Percentiles rank a stretch among this genome's conserved stretches.
These are phyloP conservation scores for Oxyscelio sp. DNA, from an alignment of 2,888 invertebrate species.

Conservation along the genomic window DNA sequence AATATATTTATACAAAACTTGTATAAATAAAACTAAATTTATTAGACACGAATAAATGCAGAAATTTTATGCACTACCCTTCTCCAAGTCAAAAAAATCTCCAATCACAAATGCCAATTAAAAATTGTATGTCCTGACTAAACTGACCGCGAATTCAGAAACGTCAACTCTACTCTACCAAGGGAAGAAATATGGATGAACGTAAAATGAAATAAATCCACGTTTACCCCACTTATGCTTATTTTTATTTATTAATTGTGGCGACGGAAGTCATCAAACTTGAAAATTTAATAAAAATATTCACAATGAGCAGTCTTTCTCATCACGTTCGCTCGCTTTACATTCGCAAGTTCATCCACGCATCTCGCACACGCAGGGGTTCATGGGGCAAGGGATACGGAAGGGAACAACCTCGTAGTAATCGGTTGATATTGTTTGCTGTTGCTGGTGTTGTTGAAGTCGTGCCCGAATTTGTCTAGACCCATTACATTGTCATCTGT, in stretches of 20 bases:
- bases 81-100: too few relatives aligned
- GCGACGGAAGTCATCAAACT: conserved; percentile 88
- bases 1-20: too few relatives aligned
- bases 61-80: too few relatives aligned
- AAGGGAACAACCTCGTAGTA: conserved; percentile 55
- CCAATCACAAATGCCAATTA: too few relatives aligned
- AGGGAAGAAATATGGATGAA: too few relatives aligned
- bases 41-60: too few relatives aligned
- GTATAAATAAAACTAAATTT: too few relatives aligned
- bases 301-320: conserved; percentile 88
- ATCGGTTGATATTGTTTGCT: conserved; percentile 43
- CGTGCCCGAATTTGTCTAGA: conserved; percentile 51
- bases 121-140: too few relatives aligned
- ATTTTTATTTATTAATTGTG: conserved; percentile 88
- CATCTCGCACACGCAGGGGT: conserved; percentile 64
- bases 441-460: conserved; percentile 37
- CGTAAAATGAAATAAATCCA: conserved; percentile 10
- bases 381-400: conserved; percentile 54
- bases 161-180: too few relatives aligned
- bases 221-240: conserved; percentile 84
- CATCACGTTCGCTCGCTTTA: conserved; percentile 79
- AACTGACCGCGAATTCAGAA: too few relatives aligned
- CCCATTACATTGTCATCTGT: conserved; percentile 36
- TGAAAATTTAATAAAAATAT: conserved; percentile 89
- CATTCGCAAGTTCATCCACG: conserved; percentile 76